Evolutionary conservation across 2,797 vertebrate species (phyloP).

Genomic region (Caiman crocodilus): DNA sequence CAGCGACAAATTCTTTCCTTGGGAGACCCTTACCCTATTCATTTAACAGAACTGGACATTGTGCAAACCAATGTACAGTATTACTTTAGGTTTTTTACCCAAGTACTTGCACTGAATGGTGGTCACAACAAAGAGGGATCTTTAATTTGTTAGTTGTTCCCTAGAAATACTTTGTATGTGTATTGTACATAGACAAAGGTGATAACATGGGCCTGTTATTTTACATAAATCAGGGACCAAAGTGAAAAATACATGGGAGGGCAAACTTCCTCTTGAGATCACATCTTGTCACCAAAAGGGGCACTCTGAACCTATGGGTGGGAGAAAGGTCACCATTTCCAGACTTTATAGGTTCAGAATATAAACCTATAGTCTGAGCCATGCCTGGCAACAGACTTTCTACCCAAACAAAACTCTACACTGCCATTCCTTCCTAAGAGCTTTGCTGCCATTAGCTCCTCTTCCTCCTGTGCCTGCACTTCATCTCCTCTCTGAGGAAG

Average conservation of each 20-base stretch:
- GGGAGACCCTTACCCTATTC: rapidly evolving
- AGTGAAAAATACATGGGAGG: neutral
- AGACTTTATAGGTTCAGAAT: neutral
- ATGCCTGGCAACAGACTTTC: too few relatives aligned
- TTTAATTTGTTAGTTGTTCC: neutral
- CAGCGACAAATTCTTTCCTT: neutral
- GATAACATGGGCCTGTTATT: neutral
- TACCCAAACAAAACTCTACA: neutral
- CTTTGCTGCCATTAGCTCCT: too few relatives aligned
- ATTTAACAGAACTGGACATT: neutral
- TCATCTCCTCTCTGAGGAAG: neutral
- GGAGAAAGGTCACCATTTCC: neutral
- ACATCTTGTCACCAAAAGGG: neutral
- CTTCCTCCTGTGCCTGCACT: neutral
- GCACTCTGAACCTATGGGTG: neutral
- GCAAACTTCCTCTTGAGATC: neutral
- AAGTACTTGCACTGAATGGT: neutral
- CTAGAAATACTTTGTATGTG: neutral
- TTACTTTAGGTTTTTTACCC: neutral
- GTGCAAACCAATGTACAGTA: neutral
- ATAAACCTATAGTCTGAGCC: neutral
- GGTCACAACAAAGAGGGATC: neutral
- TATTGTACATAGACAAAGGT: neutral
- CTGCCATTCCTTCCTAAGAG: too few relatives aligned
- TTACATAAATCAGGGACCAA: neutral